Evolutionary conservation across 2,113 vertebrate species (phyloP).

Genomic region (Craseonycteris thonglongyai): DNA sequence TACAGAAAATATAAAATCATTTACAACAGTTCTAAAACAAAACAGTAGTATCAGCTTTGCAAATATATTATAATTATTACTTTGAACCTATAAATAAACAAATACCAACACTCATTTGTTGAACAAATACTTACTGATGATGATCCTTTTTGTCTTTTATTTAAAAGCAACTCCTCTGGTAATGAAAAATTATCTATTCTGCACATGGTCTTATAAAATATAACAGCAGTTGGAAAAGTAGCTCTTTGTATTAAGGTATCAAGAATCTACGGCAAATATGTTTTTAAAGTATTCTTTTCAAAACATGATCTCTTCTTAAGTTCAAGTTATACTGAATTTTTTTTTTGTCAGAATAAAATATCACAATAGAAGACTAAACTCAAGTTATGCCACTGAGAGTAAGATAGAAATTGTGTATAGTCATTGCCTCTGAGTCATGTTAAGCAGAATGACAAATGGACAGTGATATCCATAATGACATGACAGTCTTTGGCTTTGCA

Average conservation of each 20-base stretch:
- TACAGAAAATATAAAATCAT: background rate
- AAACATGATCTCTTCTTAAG: background rate
- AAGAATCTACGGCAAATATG: background rate
- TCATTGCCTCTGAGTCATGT: background rate
- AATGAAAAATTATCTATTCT: background rate
- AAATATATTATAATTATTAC: background rate
- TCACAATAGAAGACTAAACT: background rate
- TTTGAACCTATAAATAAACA: background rate
- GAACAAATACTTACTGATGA: background rate
- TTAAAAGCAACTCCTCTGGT: background rate
- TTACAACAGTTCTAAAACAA: background rate
- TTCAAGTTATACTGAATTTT: background rate
- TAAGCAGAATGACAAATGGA: conserved; percentile 40
- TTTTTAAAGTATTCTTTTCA: background rate
- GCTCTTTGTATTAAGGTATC: background rate
- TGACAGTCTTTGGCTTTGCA: conserved; percentile 41
- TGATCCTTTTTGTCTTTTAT: background rate
- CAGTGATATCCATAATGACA: background rate
- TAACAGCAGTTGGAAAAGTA: background rate
- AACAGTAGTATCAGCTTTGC: background rate
- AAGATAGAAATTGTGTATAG: background rate
- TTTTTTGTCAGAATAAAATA: background rate
- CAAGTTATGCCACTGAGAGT: background rate
- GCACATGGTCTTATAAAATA: background rate
- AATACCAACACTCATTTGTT: background rate